Base-by-base conservation (phyloP, 2,113 vertebrate species). In the Gadus macrocephalus region DNA sequence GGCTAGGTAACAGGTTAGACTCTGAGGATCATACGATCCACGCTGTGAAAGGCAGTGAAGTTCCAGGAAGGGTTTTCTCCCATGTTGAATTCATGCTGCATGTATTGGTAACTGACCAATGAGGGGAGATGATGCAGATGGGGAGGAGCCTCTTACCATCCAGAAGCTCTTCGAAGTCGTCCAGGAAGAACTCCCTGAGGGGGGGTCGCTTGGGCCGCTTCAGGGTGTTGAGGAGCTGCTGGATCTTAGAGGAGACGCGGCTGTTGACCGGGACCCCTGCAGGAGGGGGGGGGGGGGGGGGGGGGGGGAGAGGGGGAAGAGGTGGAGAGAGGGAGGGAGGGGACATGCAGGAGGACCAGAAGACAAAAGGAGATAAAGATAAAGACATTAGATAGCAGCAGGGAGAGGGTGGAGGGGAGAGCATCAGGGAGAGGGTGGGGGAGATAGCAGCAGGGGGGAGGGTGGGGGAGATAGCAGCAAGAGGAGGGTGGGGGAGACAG, bases 171-270 rank as follows among this genome's bases (percentile, higher is more conserved):
- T 98, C 95, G 74, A 95, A 95, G 86, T 98, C 96, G 53, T 98
- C 96, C 72, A 98, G 90, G 66, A 98, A 98, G 90, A 98, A 98
- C 71, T 98, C 96, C 76, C 93, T 92, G 81, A 98, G 80, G 0
- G 96, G 96, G 1, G 95, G 96, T 12, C 96, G 94, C 85, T 98
- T 98, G 3, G 96, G 96, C 82, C 95, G 93, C 91, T 97, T 98
- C 87, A 98, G 90, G 15, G 96, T 98, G 80, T 98, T 97, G 14
- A 98, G 92, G 72, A 98, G 93, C 89, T 98, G 96, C 86, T 98
- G 96, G 88, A 98, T 98, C 89, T 97, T 98, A 74, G 96, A 98
- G 69, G 96, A 98, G 74, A 98, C 96, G 71, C 96, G 93, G 89
- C 96, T 97, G 88, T 92, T 96, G 83, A 97, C 95, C 4, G 96